phyloP scores from a whole-genome alignment of 1,140 invertebrate genomes.

The Notospermus geniculatus region DNA sequence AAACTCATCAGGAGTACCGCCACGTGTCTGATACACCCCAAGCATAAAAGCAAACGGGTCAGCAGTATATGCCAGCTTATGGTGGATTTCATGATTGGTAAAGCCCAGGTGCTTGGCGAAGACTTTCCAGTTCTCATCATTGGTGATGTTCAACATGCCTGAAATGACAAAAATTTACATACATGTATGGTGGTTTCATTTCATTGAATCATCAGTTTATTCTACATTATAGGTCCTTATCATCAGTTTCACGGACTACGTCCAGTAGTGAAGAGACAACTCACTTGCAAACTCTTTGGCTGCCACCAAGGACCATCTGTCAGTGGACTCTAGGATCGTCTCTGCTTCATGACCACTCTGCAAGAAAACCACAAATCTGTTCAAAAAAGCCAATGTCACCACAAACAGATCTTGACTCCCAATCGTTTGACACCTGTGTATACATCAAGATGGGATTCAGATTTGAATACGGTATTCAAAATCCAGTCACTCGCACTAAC shows the following conservation, averaged over 20 bases:
- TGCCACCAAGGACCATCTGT: conserved; percentile 37
- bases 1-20: conserved; percentile 47
- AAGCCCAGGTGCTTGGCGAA: conserved; percentile 45
- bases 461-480: too few relatives aligned
- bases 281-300: conserved; percentile 36
- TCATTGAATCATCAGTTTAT: too few relatives aligned
- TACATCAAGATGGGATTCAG: too few relatives aligned
- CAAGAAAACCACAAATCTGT: conserved; percentile 11
- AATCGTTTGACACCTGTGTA: too few relatives aligned
- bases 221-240: too few relatives aligned
- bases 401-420: too few relatives aligned
- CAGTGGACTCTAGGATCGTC: conserved; percentile 19
- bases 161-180: not conserved
- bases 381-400: not conserved
- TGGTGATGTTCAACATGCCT: conserved; percentile 32
- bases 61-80: conserved; percentile 26
- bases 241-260: too few relatives aligned
- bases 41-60: conserved; percentile 43
- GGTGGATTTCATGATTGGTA: conserved; percentile 41
- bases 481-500: too few relatives aligned
- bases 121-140: conserved; percentile 43
- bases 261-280: too few relatives aligned
- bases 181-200: too few relatives aligned
- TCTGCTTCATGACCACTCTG: conserved; percentile 37
- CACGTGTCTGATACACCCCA: conserved; percentile 31